These are phyloP conservation scores for Monochamus alternatus DNA, from an alignment of 2,888 invertebrate species.

Conservation along the genomic window DNA sequence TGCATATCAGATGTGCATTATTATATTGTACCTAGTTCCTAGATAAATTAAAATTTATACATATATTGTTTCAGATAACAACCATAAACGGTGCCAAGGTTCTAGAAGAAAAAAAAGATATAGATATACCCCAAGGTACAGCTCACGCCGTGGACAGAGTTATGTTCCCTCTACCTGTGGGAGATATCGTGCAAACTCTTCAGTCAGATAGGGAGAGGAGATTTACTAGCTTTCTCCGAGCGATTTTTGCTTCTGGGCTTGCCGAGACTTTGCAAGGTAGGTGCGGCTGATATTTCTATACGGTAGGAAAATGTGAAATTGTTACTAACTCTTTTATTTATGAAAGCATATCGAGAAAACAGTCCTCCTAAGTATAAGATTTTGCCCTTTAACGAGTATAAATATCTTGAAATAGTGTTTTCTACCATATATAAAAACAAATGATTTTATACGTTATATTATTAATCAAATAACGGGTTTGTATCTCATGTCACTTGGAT, in stretches of 20 bases:
- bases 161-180: conserved; percentile 92
- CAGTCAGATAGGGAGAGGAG: conserved; percentile 88
- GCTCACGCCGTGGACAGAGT: conserved; percentile 89
- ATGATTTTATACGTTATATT: no score
- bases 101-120: conserved; percentile 86
- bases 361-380: no score
- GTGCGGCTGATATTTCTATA: conserved; percentile 15
- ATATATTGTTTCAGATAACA: conserved; percentile 74
- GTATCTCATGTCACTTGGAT: no score
- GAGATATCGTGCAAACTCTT: conserved; percentile 87
- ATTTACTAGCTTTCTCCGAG: conserved; percentile 85
- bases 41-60: no score
- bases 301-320: neutral
- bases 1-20: conserved; percentile 10
- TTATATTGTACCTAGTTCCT: conserved; percentile 45
- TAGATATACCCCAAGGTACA: conserved; percentile 88
- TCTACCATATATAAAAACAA: no score
- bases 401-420: no score
- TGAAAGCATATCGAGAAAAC: neutral
- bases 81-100: conserved; percentile 90
- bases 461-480: no score
- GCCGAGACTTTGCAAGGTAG: conserved; percentile 82
- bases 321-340: neutral
- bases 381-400: no score
- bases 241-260: conserved; percentile 84